Evolutionary conservation across 2,113 vertebrate genomes (phyloP), one percentile per base, ranked within the genome.

Genomic region (Nanorana parkeri): DNA sequence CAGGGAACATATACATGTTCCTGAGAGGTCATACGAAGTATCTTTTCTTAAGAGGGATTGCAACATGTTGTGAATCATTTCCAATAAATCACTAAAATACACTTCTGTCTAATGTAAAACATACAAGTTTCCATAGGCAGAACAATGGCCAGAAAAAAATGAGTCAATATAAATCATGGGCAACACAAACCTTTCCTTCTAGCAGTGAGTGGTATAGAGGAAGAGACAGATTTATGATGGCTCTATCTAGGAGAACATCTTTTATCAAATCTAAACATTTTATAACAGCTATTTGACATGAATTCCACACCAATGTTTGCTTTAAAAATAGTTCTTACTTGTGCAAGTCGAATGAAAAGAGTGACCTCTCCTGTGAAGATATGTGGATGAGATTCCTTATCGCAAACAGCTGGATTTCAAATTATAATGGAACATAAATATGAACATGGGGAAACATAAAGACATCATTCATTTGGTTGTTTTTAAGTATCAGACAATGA

Each of bases 91-190:
- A 72, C 64, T 64, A 28, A 15, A 28, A 75, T 68, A 47, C 23
- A 47, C n/a, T 56, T 60, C 32, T 68, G 67, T 32, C 71, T 83
- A 83, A 83, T 76, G 51, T 68, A 56, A 83, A 83, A 75, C 80
- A 76, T 60, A 47, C 72, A 47, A 23, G 10, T 76, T 76, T 60
- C 80, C 71, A 83, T 60, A 83, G 72, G 80, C 76, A 71, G 51
- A 76, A 58, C 51, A 29, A 51, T 56, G 24, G 68, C 29, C 29
- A 76, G 20, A 21, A 28, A 47, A 11, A 26, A 21, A 17, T 66
- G 20, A 58, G n/a, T 66, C 68, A 32, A 21, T 17, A 41, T 74
- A 73, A 81, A 66, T 81, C 66, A 73, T 32, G 58, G 7, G 4
- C 13, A 28, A 81, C n/a, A 20, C 16, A 75, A 66, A 65, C 47